phyloP scores from a whole-genome alignment of 2,888 invertebrate genomes.

The Cyrtodaria siliqua region DNA sequence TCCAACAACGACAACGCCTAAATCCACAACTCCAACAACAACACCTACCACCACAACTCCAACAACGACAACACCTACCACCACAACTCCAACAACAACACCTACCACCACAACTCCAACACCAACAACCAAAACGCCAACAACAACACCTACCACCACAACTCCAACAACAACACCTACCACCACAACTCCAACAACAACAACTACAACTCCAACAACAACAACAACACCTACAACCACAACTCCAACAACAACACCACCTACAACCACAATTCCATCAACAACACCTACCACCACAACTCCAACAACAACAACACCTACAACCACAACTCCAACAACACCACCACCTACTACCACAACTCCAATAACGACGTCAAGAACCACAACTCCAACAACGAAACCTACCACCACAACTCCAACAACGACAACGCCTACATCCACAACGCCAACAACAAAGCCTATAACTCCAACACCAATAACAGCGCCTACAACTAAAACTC shows the following conservation, averaged over 20 bases:
- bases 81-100: too few relatives aligned
- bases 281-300: too few relatives aligned
- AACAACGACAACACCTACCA: too few relatives aligned
- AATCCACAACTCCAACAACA: constrained; percentile 5
- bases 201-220: too few relatives aligned
- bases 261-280: too few relatives aligned
- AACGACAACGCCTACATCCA: background rate
- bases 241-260: too few relatives aligned
- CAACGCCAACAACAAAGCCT: background rate
- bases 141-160: too few relatives aligned
- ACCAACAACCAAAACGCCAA: background rate
- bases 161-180: background rate
- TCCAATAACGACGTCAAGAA: background rate
- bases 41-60: background rate
- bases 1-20: too few relatives aligned
- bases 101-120: too few relatives aligned
- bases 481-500: too few relatives aligned
- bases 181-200: background rate
- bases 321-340: background rate
- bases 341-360: background rate
- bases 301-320: background rate
- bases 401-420: background rate
- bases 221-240: constrained; percentile 1
- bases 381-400: background rate
- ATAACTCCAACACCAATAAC: too few relatives aligned